These are phyloP conservation scores for Zaprionus gabonicus DNA, from an alignment of 1,140 invertebrate species.

Conservation along the genomic window DNA sequence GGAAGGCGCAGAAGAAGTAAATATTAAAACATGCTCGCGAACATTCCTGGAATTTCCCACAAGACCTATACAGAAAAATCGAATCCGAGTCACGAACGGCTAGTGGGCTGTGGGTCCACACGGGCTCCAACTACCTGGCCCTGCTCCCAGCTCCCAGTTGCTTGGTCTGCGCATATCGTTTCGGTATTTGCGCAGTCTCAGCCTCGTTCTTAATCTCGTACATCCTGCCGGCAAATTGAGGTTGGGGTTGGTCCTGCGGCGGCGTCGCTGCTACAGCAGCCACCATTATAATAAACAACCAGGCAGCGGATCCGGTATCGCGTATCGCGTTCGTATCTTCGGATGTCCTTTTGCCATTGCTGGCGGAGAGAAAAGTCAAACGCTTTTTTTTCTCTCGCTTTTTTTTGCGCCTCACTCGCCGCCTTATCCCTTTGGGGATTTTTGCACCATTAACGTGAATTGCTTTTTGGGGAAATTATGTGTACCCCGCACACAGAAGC, in stretches of 20 bases:
- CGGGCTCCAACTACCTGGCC: slow-evolving; percentile 43
- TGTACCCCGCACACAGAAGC: slow-evolving; percentile 69
- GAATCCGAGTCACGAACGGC: slow-evolving; percentile 60
- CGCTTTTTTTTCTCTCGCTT: slow-evolving; percentile 40
- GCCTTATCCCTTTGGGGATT: slow-evolving; percentile 82
- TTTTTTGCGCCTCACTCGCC: slow-evolving; percentile 53
- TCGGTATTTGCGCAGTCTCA: slow-evolving; percentile 63
- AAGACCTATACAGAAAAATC: slow-evolving; percentile 76
- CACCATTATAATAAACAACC: slow-evolving; percentile 80
- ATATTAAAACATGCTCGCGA: slow-evolving; percentile 58
- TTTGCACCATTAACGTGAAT: slow-evolving; percentile 81
- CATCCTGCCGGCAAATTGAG: slow-evolving; percentile 39
- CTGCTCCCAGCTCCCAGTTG: slow-evolving; percentile 36
- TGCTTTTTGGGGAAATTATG: slow-evolving; percentile 84
- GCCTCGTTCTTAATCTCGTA: slow-evolving; percentile 79
- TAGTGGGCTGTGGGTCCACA: slow-evolving; percentile 11
- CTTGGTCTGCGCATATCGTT: slow-evolving; percentile 45
- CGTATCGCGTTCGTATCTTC: slow-evolving; percentile 72
- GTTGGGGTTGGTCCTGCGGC: slow-evolving; percentile 51
- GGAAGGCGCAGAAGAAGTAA: slow-evolving; percentile 4
- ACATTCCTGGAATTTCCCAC: slow-evolving; percentile 72
- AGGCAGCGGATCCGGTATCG: slow-evolving; percentile 60
- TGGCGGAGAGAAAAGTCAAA: slow-evolving; percentile 63
- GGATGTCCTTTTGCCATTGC: slow-evolving; percentile 75
- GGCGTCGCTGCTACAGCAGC: slow-evolving; percentile 60